These are phyloP conservation scores for Octomys mimax DNA, from an alignment of 2,797 vertebrate genomes.

Conservation along the genomic window DNA sequence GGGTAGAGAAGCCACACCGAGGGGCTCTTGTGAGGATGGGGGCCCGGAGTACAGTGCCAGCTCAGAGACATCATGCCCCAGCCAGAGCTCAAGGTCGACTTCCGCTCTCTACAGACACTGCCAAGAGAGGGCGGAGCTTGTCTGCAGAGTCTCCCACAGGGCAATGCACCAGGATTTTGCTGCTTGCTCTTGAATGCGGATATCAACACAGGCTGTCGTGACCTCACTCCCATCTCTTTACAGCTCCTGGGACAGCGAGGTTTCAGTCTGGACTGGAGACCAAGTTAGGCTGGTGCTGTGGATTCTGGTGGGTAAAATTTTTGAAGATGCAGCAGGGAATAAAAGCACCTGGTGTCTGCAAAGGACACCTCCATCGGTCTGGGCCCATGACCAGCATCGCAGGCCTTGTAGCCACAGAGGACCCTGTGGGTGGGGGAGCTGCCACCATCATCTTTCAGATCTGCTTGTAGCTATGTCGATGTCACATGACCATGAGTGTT, in stretches of 20 bases:
- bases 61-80: not conserved
- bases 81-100: not conserved
- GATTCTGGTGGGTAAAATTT: not conserved
- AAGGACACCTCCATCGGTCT: not conserved
- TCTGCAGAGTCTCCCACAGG: not conserved
- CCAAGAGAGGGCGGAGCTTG: not conserved
- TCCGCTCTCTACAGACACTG: not conserved
- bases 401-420: fast-evolving
- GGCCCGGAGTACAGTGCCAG: fast-evolving
- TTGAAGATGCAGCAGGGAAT: not conserved
- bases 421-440: not conserved
- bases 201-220: fast-evolving
- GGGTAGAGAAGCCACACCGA: not conserved
- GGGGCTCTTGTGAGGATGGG: not conserved
- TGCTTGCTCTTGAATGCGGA: not conserved
- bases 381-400: not conserved
- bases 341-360: not conserved
- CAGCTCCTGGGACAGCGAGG: too few relatives aligned
- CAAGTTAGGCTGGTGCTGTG: not conserved
- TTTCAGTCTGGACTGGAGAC: not conserved
- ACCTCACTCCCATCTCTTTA: not conserved
- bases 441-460: not conserved
- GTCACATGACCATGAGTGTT: not conserved
- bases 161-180: not conserved
- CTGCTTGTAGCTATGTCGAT: not conserved